These are phyloP conservation scores for Drosophila ogumai DNA, from an alignment of 1,140 invertebrate species.

Conservation along the genomic window DNA sequence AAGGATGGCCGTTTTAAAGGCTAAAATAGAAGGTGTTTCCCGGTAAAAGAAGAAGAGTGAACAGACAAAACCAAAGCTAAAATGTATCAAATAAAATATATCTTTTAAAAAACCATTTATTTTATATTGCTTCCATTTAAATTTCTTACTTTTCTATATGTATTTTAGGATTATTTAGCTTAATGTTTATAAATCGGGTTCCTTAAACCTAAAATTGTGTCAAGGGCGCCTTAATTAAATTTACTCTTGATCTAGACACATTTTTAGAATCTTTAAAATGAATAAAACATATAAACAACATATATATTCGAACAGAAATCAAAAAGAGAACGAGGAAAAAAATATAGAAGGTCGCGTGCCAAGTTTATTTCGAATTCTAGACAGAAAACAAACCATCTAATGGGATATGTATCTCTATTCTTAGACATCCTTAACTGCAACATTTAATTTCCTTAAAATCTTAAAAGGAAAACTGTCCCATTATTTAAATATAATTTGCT, in stretches of 20 bases:
- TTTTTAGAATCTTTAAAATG: conserved; percentile 9
- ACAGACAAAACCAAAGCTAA: background rate
- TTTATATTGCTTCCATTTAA: background rate
- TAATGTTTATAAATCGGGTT: background rate
- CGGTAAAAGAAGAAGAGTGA: background rate
- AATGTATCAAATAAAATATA: background rate
- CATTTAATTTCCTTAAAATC: background rate
- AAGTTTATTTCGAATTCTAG: conserved; percentile 47
- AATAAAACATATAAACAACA: conserved; percentile 1
- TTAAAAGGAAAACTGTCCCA: background rate
- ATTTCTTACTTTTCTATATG: background rate
- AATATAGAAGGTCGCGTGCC: conserved; percentile 61
- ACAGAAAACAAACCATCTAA: conserved; percentile 5
- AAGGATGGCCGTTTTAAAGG: background rate
- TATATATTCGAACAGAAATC: conserved; percentile 20
- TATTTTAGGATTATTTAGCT: background rate
- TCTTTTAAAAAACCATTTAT: background rate
- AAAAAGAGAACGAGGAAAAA: conserved; percentile 23
- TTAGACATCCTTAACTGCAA: background rate
- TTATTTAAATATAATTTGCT: background rate
- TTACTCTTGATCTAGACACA: conserved; percentile 38
- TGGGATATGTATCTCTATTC: conserved; percentile 1
- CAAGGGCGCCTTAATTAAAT: conserved; percentile 51
- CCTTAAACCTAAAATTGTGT: conserved; percentile 49
- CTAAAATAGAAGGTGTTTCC: conserved; percentile 16